phyloP scores from a whole-genome alignment of 2,888 invertebrate species.

The Cremastinae sp. region DNA sequence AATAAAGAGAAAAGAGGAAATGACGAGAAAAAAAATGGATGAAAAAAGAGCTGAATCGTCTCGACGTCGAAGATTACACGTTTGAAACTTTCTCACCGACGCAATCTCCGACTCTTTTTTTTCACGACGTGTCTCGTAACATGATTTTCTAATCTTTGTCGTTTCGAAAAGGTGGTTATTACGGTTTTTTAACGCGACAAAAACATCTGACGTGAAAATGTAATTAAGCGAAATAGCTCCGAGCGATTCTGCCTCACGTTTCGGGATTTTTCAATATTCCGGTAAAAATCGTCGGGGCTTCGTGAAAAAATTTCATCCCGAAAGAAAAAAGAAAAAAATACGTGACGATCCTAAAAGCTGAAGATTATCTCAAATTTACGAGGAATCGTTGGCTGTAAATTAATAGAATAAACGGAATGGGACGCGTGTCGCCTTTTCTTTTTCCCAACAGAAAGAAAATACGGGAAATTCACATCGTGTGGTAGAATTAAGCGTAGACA shows the following conservation, averaged over 20 bases:
- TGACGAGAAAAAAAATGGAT: neutral
- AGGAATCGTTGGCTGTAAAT: neutral
- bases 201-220: too few species aligned
- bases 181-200: too few species aligned
- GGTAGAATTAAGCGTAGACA: too few species aligned
- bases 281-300: too few species aligned
- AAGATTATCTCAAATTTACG: conserved; percentile 35
- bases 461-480: neutral
- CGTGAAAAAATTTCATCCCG: neutral
- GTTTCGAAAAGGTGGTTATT: neutral
- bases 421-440: too few species aligned
- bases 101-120: neutral
- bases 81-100: conserved; percentile 3
- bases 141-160: neutral
- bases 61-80: neutral
- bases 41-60: neutral
- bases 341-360: conserved; percentile 30
- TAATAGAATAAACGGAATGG: too few species aligned
- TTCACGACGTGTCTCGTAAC: neutral
- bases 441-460: too few species aligned
- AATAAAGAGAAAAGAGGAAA: conserved; percentile 11
- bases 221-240: conserved; percentile 3
- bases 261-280: too few species aligned
- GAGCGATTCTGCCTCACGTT: too few species aligned
- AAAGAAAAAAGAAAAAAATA: conserved; percentile 4